Evolutionary conservation across 2,888 invertebrate genomes (phyloP).

Genomic region (Cerastoderma edule): DNA sequence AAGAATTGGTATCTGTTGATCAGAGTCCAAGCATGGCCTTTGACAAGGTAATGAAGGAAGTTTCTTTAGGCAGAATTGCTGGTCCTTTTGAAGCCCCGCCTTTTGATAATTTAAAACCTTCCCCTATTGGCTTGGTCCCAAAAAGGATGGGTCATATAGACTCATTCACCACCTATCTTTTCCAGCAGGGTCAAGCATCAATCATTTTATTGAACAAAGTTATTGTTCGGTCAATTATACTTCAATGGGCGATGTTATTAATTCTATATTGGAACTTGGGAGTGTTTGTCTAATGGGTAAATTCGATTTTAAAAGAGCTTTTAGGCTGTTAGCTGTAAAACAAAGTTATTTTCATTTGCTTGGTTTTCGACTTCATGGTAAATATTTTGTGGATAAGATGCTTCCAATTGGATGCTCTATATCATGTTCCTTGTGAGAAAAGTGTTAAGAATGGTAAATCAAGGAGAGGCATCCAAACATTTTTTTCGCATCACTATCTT

Average conservation of each 20-base stretch:
- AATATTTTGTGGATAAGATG: constrained; percentile 22
- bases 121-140: constrained; percentile 25
- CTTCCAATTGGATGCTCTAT: constrained; percentile 24
- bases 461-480: background rate
- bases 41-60: constrained; percentile 21
- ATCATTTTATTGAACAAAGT: constrained; percentile 29
- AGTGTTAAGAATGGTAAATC: constrained; percentile 13
- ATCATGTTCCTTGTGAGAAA: constrained; percentile 19
- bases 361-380: constrained; percentile 13
- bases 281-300: constrained; percentile 13
- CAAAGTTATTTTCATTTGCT: constrained; percentile 23
- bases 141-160: constrained; percentile 15
- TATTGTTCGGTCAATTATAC: constrained; percentile 27
- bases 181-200: constrained; percentile 29
- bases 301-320: constrained; percentile 20
- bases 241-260: constrained; percentile 25
- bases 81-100: constrained; percentile 32
- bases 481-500: constrained; percentile 17
- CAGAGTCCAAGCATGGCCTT: constrained; percentile 3
- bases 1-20: constrained; percentile 27
- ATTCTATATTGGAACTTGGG: constrained; percentile 17
- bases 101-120: constrained; percentile 24
- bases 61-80: constrained; percentile 17
- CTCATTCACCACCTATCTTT: constrained; percentile 34
- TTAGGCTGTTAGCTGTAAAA: constrained; percentile 15